These are phyloP conservation scores for Phalacrocorax aristotelis DNA, from an alignment of 2,113 vertebrate genomes.

Conservation along the genomic window DNA sequence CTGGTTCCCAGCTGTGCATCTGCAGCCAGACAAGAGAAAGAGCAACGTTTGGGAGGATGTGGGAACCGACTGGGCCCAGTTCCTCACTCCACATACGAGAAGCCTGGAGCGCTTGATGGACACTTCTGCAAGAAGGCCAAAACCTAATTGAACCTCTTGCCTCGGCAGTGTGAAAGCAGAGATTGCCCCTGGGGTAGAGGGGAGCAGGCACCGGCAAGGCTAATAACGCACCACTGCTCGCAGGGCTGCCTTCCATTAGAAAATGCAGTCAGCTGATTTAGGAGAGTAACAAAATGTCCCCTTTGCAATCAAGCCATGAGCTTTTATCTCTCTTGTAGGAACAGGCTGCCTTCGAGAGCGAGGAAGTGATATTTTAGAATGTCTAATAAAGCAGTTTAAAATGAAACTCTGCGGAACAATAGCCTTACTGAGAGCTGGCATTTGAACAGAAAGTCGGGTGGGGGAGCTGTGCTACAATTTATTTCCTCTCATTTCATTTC, in stretches of 20 bases:
- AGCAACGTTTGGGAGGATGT: background rate
- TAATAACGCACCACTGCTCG: background rate
- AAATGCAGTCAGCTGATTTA: background rate
- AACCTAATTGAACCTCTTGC: background rate
- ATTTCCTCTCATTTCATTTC: constrained; percentile 19
- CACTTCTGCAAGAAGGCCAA: background rate
- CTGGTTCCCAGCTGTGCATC: background rate
- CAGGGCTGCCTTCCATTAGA: background rate
- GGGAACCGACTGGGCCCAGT: background rate
- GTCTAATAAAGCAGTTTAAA: background rate
- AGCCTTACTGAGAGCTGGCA: background rate
- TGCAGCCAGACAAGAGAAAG: background rate
- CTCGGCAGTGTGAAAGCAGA: background rate
- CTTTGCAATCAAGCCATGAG: background rate
- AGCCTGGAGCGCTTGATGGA: background rate
- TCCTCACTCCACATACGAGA: background rate
- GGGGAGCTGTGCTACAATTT: constrained; percentile 29
- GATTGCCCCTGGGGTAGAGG: background rate
- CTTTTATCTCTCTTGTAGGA: background rate
- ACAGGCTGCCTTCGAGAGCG: background rate
- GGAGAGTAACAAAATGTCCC: background rate
- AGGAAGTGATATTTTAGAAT: background rate
- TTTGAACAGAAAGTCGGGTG: background rate
- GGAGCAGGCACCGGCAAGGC: background rate
- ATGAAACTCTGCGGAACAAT: background rate